These are phyloP conservation scores for Stomatorhinus walkeri DNA, from an alignment of 2,797 vertebrate species.

Conservation along the genomic window DNA sequence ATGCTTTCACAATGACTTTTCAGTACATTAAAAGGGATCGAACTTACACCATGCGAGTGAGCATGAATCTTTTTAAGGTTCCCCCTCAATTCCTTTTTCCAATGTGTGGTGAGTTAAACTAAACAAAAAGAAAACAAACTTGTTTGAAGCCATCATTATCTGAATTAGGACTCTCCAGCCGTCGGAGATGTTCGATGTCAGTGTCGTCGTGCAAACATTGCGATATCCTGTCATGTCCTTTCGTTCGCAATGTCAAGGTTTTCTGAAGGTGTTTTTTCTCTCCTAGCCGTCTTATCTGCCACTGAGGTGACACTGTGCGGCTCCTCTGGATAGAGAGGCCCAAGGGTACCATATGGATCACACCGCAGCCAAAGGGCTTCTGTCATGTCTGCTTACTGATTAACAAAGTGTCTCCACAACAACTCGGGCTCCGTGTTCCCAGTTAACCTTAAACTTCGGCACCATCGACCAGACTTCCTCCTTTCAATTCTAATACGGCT, in stretches of 20 bases:
- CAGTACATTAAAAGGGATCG: neutral
- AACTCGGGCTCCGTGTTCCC: neutral
- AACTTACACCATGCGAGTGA: neutral
- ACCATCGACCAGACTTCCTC: neutral
- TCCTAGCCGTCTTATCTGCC: slow-evolving; percentile 45
- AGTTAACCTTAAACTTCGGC: neutral
- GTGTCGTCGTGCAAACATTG: slow-evolving; percentile 34
- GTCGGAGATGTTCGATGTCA: slow-evolving; percentile 37
- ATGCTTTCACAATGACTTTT: neutral
- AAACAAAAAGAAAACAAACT: neutral
- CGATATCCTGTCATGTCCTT: slow-evolving; percentile 36
- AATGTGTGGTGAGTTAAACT: neutral
- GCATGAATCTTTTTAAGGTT: neutral
- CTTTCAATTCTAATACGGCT: neutral
- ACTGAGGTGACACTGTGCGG: slow-evolving; percentile 34
- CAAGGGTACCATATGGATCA: slow-evolving; percentile 29
- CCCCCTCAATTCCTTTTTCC: neutral
- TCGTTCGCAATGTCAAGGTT: slow-evolving; percentile 40
- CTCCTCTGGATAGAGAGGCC: slow-evolving; percentile 29
- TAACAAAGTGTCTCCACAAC: slow-evolving; percentile 14
- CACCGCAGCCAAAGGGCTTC: slow-evolving; percentile 26
- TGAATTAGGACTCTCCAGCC: slow-evolving; percentile 13
- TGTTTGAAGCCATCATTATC: neutral
- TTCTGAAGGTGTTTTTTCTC: slow-evolving; percentile 31
- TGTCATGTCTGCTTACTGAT: slow-evolving; percentile 20